These are phyloP conservation scores for Pseudopipra pipra DNA, from an alignment of 2,113 vertebrate species.

Conservation along the genomic window DNA sequence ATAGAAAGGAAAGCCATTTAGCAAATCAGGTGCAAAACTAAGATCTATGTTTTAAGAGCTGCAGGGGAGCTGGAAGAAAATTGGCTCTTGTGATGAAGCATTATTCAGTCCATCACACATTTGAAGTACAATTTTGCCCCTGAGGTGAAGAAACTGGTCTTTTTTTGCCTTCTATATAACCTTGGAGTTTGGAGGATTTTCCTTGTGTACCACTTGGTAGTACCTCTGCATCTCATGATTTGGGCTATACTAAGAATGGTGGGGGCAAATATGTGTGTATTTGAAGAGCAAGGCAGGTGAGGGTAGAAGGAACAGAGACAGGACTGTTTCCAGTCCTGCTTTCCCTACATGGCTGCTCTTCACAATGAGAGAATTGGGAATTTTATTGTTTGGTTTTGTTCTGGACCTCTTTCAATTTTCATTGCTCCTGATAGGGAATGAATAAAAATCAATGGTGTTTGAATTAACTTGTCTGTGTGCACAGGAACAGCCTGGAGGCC, in stretches of 20 bases:
- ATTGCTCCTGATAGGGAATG: neutral
- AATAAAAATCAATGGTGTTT: neutral
- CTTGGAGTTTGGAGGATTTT: neutral
- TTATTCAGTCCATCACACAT: slow-evolving; percentile 53
- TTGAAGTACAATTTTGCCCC: slow-evolving; percentile 52
- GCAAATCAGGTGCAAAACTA: slow-evolving; percentile 29
- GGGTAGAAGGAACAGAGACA: neutral
- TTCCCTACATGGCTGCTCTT: rapidly evolving
- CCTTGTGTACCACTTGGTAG: neutral
- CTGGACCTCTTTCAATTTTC: neutral
- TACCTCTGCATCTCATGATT: neutral
- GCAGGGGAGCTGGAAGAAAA: slow-evolving; percentile 55
- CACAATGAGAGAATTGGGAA: rapidly evolving
- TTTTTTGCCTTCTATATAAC: neutral
- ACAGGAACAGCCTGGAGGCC: neutral
- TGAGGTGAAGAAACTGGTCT: slow-evolving; percentile 6
- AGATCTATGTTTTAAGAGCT: slow-evolving; percentile 51
- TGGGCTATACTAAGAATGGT: neutral
- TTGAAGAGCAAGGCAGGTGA: neutral
- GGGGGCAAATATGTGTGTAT: rapidly evolving
- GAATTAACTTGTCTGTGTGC: neutral
- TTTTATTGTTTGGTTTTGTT: neutral
- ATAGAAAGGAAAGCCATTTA: slow-evolving; percentile 28
- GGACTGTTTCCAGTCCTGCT: neutral
- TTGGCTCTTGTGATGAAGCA: slow-evolving; percentile 49